Conservation (phyloP, 2,888 invertebrate genomes). For the Eudasyphora cyanicolor region DNA sequence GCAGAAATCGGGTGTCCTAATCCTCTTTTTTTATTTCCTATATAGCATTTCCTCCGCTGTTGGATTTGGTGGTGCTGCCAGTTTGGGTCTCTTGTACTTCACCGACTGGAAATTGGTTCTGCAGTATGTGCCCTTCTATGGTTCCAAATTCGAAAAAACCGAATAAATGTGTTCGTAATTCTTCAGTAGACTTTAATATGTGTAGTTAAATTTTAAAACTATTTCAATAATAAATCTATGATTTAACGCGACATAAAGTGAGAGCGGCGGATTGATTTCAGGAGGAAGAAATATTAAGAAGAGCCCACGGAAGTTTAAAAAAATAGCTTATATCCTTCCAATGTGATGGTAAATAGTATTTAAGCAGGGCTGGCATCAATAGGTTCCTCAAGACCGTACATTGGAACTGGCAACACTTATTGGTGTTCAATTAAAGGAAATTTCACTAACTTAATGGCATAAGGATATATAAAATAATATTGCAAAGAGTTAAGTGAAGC, state of each 20-base stretch:
- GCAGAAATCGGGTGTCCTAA: background rate
- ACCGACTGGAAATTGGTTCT: conserved; percentile 90
- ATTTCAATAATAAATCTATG: conserved; percentile 12
- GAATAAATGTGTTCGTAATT: conserved; percentile 70
- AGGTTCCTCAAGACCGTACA: too few relatives aligned
- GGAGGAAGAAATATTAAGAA: too few relatives aligned
- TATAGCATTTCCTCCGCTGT: conserved; percentile 83
- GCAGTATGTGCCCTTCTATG: conserved; percentile 88
- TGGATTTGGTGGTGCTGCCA: conserved; percentile 85
- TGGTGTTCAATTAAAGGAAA: too few relatives aligned
- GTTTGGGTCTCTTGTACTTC: conserved; percentile 84
- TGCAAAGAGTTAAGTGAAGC: too few relatives aligned
- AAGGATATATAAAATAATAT: too few relatives aligned
- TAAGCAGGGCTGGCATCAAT: too few relatives aligned
- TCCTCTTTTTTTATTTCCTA: conserved; percentile 4
- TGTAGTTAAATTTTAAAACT: conserved; percentile 9
- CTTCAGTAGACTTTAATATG: conserved; percentile 10
- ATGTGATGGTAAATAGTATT: too few relatives aligned
- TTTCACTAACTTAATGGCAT: too few relatives aligned
- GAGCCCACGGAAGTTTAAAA: too few relatives aligned
- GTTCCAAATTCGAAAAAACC: conserved; percentile 84
- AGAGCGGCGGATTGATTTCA: too few relatives aligned
- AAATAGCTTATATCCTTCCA: too few relatives aligned
- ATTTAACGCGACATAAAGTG: conserved; percentile 9
- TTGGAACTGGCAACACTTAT: too few relatives aligned